A percentile compares a stretch with the other conserved stretches of the same genome.
phyloP scores from a whole-genome alignment of 2,113 vertebrate genomes.

The Capreolus pygargus region DNA sequence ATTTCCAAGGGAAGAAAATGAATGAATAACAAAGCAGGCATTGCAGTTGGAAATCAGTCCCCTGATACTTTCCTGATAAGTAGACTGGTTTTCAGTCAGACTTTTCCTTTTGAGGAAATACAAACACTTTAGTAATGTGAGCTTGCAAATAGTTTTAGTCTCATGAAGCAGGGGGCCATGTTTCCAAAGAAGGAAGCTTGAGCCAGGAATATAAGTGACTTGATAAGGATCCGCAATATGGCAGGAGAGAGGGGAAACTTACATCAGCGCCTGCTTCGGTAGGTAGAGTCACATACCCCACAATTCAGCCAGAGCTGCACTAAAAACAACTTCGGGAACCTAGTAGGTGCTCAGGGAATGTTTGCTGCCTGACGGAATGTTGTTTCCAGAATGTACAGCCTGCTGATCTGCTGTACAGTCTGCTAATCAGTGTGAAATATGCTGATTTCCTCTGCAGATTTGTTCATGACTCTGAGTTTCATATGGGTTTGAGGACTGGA shows the following conservation, averaged over 20 bases:
- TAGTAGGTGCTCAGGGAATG: not conserved
- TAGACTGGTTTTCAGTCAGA: not conserved
- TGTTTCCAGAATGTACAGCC: not conserved
- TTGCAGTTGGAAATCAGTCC: slow-evolving; percentile 40
- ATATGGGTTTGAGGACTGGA: not conserved
- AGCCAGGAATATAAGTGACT: not conserved
- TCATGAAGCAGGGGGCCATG: not conserved
- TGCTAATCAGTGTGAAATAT: not conserved
- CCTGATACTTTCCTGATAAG: slow-evolving; percentile 5
- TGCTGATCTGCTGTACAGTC: not conserved
- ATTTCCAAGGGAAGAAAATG: slow-evolving; percentile 3
- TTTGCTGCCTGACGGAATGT: not conserved
- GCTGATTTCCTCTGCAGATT: not conserved
- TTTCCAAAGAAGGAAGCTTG: slow-evolving; percentile 22
- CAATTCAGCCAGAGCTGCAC: not conserved
- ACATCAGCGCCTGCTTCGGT: not conserved
- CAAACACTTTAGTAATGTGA: slow-evolving; percentile 16
- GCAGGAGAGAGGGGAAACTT: not conserved
- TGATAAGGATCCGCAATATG: not conserved
- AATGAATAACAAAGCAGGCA: slow-evolving; percentile 47
- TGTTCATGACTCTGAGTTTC: not conserved
- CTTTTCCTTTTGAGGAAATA: slow-evolving; percentile 55
- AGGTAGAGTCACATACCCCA: not conserved
- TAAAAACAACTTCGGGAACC: not conserved
- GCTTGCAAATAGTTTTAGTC: not conserved